These are phyloP conservation scores for Laticauda laticaudata DNA, from an alignment of 2,113 vertebrate species.

Conservation along the genomic window DNA sequence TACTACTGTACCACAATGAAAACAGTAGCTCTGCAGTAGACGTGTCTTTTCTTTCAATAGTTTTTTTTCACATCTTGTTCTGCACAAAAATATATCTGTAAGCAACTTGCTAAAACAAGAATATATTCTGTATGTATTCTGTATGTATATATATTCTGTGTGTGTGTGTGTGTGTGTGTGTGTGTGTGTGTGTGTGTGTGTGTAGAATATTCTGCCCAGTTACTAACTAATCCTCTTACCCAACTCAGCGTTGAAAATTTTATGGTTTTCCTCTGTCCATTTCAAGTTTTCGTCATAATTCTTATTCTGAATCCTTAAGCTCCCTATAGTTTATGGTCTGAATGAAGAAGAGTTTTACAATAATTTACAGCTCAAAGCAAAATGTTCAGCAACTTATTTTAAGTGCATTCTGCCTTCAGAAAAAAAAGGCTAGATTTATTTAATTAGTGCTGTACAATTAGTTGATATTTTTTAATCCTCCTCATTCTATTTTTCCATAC, in stretches of 20 bases:
- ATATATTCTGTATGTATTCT: neutral
- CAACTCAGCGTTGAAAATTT: neutral
- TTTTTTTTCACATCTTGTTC: neutral
- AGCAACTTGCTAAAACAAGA: slow-evolving; percentile 1
- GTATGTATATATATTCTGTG: no score
- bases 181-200: no score
- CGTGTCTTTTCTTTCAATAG: neutral
- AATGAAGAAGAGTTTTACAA: slow-evolving; percentile 6
- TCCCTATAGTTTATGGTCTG: neutral
- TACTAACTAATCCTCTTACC: neutral
- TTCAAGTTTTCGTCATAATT: neutral
- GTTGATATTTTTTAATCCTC: neutral
- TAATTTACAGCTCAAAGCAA: neutral
- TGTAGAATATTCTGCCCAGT: neutral
- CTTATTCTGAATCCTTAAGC: neutral
- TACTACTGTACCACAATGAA: neutral
- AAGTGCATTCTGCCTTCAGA: slow-evolving; percentile 16
- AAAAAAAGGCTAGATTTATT: neutral
- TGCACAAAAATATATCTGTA: neutral
- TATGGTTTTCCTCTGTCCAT: neutral
- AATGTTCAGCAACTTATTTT: neutral
- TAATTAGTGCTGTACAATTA: neutral
- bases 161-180: no score
- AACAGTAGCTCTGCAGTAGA: neutral
- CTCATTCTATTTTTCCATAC: neutral